Evolutionary conservation across 2,797 vertebrate species (phyloP), one percentile per base, ranked within the genome.

Genomic region (Channallabes apus): DNA sequence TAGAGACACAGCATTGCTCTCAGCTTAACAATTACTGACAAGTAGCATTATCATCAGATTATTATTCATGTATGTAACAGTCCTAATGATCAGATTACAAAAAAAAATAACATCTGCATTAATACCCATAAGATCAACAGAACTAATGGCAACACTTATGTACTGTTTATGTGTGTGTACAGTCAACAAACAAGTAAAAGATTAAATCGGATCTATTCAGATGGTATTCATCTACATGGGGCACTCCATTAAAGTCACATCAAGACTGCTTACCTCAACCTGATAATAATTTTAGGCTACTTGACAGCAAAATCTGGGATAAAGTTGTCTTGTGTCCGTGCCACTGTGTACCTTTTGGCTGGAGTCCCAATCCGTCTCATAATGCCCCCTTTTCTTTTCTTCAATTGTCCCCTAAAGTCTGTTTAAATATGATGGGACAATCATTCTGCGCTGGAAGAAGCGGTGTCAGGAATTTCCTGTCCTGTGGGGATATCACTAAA

Each of bases 381-480:
- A 69, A 58, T 58, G 67, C 17, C 6, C 8, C 17, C 32, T 58
- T 24, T 20, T 59, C 46, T 67, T n/a, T 46, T 15, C 61, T 58
- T 4, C 12, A 27, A 69, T 65, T 35, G 24, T 77, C 62, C 76
- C 32, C 46, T 20, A 68, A 76, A 46, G 35, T 29, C 71, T 56
- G 18, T 24, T 38, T 72, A 24, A 68, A 77, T 38, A 82, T 20
- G 3, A 38, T 22, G 35, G n/a, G 35, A 67, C 71, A 68, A 64
- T 80, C 54, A 38, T 27, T 27, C 78, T 82, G 61, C 62, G 75
- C 82, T 80, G 69, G 85, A 84, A 54, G 15, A 67, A 73, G 88
- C 87, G 92, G 87, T 56, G 79, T 87, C 85, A 94, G 94, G 94
- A 95, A 96, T 94, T 95, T 95, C 95, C 95, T 95, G 93, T 90